Conservation (phyloP, 2,113 vertebrate species). For the Bubalus kerabau region DNA sequence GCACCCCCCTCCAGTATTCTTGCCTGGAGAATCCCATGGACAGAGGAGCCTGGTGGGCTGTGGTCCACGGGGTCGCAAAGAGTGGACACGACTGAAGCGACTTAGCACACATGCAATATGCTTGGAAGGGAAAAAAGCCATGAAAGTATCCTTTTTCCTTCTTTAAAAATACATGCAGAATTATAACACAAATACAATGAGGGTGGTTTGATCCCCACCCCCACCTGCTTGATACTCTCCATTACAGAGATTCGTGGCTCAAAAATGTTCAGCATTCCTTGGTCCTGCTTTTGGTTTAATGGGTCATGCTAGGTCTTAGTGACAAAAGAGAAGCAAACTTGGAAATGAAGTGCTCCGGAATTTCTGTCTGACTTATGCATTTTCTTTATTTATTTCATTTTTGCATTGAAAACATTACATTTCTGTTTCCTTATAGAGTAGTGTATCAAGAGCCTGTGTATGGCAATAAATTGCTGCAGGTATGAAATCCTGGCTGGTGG, state of each 20-base stretch:
- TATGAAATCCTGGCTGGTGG: constrained; percentile 63
- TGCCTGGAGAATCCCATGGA: background rate
- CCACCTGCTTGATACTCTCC: background rate
- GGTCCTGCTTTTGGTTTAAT: background rate
- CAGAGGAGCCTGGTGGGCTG: background rate
- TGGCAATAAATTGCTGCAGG: constrained; percentile 80
- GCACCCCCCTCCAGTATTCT: background rate
- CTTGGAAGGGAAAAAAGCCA: constrained; percentile 37
- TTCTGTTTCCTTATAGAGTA: constrained; percentile 82
- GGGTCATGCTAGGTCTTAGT: background rate
- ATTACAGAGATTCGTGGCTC: background rate
- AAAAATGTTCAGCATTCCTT: background rate
- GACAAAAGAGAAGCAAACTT: constrained; percentile 66
- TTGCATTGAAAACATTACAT: constrained; percentile 75
- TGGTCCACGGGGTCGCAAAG: background rate
- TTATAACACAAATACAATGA: background rate
- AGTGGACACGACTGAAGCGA: background rate
- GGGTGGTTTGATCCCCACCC: rapidly evolving
- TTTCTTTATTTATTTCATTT: constrained; percentile 69
- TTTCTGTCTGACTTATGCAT: constrained; percentile 66
- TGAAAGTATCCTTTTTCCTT: constrained; percentile 46
- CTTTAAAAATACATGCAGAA: background rate
- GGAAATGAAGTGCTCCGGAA: constrained; percentile 60
- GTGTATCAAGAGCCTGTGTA: constrained; percentile 79
- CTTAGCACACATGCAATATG: background rate